phyloP scores from a whole-genome alignment of 2,888 invertebrate species.

The Syrphus vitripennis region DNA sequence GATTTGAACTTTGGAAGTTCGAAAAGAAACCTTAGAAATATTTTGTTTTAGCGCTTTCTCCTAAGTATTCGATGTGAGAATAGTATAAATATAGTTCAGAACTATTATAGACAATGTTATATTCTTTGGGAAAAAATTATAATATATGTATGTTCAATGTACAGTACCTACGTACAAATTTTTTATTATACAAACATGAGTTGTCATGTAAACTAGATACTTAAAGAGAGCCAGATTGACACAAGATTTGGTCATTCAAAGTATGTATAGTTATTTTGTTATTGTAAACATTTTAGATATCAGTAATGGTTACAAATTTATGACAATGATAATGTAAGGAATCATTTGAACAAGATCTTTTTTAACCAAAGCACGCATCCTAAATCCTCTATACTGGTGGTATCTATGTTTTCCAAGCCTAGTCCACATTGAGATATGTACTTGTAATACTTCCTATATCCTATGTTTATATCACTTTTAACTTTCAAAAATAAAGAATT shows the following conservation, averaged over 20 bases:
- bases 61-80: slow-evolving; percentile 61
- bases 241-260: slow-evolving; percentile 44
- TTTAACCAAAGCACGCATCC: too few relatives aligned
- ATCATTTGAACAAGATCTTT: too few relatives aligned
- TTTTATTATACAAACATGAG: not conserved
- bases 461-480: too few relatives aligned
- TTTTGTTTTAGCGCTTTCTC: slow-evolving; percentile 62
- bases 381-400: too few relatives aligned
- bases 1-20: slow-evolving; percentile 76
- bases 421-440: too few relatives aligned
- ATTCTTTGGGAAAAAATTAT: slow-evolving; percentile 14
- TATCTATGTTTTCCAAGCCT: too few relatives aligned
- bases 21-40: slow-evolving; percentile 77
- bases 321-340: too few relatives aligned
- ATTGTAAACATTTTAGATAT: slow-evolving; percentile 15
- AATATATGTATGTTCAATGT: not conserved
- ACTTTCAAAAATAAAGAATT: too few relatives aligned
- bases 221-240: slow-evolving; percentile 11
- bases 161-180: not conserved
- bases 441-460: too few relatives aligned
- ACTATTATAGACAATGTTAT: slow-evolving; percentile 38
- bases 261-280: not conserved
- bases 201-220: slow-evolving; percentile 18
- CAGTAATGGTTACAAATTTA: too few relatives aligned
- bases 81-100: slow-evolving; percentile 65